phyloP scores from a whole-genome alignment of 2,888 invertebrate genomes.

The Gymnocheta viridis region DNA sequence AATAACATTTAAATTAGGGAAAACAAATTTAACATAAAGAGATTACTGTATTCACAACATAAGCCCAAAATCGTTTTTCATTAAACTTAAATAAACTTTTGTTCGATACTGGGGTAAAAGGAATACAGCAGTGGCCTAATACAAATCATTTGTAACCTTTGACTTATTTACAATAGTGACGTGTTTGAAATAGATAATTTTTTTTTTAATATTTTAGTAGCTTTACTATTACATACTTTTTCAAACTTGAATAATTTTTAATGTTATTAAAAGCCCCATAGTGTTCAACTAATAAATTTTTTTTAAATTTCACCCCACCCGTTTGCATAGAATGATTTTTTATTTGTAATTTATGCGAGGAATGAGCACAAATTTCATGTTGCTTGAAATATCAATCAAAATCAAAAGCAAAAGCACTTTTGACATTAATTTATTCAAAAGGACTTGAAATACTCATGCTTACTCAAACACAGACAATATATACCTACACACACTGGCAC shows the following conservation, averaged over 20 bases:
- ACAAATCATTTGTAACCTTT: not conserved
- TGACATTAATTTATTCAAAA: constrained; percentile 82
- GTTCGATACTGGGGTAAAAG: not conserved
- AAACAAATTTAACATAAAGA: too few species aligned
- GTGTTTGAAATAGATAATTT: not conserved
- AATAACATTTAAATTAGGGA: too few species aligned
- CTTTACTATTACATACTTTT: not conserved
- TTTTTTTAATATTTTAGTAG: not conserved
- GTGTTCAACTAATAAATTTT: not conserved
- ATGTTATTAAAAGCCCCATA: not conserved
- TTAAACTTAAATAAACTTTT: too few species aligned
- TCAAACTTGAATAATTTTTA: not conserved
- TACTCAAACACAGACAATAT: constrained; percentile 67
- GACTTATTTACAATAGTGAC: not conserved
- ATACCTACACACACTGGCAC: not conserved
- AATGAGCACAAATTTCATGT: constrained; percentile 27
- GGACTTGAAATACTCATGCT: constrained; percentile 75
- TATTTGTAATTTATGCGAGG: constrained; percentile 26
- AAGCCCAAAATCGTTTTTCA: too few species aligned
- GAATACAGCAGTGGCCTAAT: not conserved
- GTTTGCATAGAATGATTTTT: constrained; percentile 9
- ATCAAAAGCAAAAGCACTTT: constrained; percentile 80
- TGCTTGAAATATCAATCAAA: constrained; percentile 80
- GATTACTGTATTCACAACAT: too few species aligned
- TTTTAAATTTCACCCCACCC: not conserved